These are phyloP conservation scores for Anadara kagoshimensis DNA, from an alignment of 1,140 invertebrate genomes.

Conservation along the genomic window DNA sequence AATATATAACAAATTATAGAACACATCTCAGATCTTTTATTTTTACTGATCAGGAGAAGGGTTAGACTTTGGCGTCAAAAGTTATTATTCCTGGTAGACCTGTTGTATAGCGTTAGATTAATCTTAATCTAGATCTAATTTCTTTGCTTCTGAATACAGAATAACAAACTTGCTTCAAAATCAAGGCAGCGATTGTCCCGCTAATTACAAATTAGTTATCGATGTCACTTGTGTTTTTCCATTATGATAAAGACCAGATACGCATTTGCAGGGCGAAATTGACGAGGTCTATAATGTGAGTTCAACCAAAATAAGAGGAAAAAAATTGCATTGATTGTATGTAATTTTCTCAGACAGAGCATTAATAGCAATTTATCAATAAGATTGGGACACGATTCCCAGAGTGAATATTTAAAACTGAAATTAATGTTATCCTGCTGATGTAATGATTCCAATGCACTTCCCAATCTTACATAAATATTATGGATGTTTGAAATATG, in stretches of 20 bases:
- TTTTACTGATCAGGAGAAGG: slow-evolving; percentile 16
- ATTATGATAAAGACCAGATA: slow-evolving; percentile 8
- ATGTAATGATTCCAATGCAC: neutral
- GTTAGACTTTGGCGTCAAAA: slow-evolving; percentile 15
- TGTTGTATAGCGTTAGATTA: slow-evolving; percentile 19
- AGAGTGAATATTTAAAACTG: slow-evolving; percentile 16
- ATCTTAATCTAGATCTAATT: slow-evolving; percentile 35
- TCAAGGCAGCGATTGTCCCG: neutral
- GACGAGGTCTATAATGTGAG: slow-evolving; percentile 4
- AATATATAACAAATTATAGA: slow-evolving; percentile 18
- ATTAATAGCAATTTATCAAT: slow-evolving; percentile 21
- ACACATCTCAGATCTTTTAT: slow-evolving; percentile 13
- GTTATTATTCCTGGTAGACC: slow-evolving; percentile 28
- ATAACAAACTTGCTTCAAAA: slow-evolving; percentile 6
- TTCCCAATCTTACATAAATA: slow-evolving; percentile 17
- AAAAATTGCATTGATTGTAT: slow-evolving; percentile 12
- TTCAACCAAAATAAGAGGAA: neutral
- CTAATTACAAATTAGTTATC: slow-evolving; percentile 18
- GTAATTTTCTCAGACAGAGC: slow-evolving; percentile 22
- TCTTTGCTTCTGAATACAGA: slow-evolving; percentile 23
- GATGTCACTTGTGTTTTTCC: slow-evolving; percentile 1
- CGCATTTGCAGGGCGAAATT: slow-evolving; percentile 3
- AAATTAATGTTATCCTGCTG: slow-evolving; percentile 1
- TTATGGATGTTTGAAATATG: slow-evolving; percentile 14
- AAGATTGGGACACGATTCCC: slow-evolving; percentile 16